phyloP scores from a whole-genome alignment of 2,797 vertebrate species.

The Streptopelia turtur region DNA sequence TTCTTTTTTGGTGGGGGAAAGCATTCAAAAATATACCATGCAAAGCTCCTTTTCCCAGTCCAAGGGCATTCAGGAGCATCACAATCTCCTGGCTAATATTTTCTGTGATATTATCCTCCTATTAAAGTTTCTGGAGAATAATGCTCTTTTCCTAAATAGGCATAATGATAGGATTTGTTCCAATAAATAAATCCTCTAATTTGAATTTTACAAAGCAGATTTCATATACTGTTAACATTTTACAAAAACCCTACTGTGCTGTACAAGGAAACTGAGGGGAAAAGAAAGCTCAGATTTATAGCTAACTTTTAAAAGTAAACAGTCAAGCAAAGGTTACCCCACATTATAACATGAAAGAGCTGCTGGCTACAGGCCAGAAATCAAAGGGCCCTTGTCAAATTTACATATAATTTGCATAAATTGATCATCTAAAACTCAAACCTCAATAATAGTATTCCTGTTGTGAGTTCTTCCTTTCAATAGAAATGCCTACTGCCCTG shows the following conservation, averaged over 20 bases:
- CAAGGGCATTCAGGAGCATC: not conserved
- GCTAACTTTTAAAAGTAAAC: constrained; percentile 33
- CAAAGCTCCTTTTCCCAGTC: not conserved
- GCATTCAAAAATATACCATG: not conserved
- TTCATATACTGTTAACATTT: not conserved
- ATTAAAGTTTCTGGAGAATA: not conserved
- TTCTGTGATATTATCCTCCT: not conserved
- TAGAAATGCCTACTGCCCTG: not conserved
- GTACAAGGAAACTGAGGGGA: not conserved
- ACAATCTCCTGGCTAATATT: not conserved
- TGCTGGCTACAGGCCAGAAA: constrained; percentile 23
- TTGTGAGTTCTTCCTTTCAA: not conserved
- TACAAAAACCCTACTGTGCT: not conserved
- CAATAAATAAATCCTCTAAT: not conserved
- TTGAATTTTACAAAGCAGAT: not conserved
- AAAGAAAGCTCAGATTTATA: constrained; percentile 19
- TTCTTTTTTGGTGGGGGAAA: not conserved
- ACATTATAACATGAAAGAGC: constrained; percentile 10
- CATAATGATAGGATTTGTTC: not conserved
- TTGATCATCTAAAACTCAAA: not conserved
- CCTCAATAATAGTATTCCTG: not conserved
- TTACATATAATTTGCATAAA: constrained; percentile 49
- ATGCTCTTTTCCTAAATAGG: not conserved
- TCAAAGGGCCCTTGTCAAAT: not conserved
- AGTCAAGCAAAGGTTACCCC: constrained; percentile 9